Evolutionary conservation across 2,797 vertebrate genomes (phyloP).

Genomic region (Gambelia wislizenii): DNA sequence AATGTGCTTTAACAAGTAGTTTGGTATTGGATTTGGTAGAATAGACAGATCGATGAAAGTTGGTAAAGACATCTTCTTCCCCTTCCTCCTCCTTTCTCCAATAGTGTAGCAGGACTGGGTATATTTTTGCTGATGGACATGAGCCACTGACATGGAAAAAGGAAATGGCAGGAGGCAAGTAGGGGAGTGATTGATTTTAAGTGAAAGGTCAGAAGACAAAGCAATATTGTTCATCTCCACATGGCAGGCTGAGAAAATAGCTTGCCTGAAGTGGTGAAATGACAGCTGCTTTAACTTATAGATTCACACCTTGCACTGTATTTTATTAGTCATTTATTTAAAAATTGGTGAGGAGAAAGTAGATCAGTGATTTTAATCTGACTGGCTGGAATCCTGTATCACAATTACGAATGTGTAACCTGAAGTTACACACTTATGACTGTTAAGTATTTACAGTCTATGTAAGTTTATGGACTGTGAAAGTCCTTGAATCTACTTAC

Average conservation of each 20-base stretch:
- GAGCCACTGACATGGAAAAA: background rate
- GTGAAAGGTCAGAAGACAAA: background rate
- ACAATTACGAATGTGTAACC: no score
- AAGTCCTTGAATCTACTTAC: no score
- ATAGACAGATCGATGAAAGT: slow-evolving; percentile 1
- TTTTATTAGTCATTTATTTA: background rate
- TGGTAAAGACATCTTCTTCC: background rate
- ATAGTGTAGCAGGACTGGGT: background rate
- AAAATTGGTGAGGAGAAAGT: background rate
- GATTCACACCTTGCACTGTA: background rate
- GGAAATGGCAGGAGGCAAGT: background rate
- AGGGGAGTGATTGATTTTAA: background rate
- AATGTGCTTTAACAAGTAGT: slow-evolving; percentile 78
- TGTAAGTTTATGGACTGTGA: no score
- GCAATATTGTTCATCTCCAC: background rate
- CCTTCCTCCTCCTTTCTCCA: background rate
- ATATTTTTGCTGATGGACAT: background rate
- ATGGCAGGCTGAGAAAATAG: background rate
- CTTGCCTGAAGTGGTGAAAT: background rate
- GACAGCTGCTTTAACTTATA: no score
- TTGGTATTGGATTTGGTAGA: slow-evolving; percentile 64
- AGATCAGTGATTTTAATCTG: background rate
- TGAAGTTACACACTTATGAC: no score
- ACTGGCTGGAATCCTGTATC: no score
- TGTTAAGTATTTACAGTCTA: no score